These are phyloP conservation scores for Pasiphila rectangulata DNA, from an alignment of 2,888 invertebrate genomes.

Conservation along the genomic window DNA sequence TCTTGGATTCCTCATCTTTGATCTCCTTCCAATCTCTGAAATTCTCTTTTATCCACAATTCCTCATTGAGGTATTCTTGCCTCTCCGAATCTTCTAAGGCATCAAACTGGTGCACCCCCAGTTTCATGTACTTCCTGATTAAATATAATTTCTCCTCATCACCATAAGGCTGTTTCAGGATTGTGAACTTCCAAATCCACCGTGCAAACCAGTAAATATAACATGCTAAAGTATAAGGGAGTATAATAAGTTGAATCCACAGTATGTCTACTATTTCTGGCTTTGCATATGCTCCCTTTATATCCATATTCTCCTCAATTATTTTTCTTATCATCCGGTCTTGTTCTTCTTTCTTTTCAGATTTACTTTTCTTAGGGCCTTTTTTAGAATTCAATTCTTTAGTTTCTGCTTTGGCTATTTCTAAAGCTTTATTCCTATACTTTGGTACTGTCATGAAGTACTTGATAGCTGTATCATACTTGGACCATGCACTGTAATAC, in stretches of 20 bases:
- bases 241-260: slow-evolving; percentile 90
- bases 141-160: slow-evolving; percentile 91
- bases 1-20: slow-evolving; percentile 92
- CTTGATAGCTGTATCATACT: slow-evolving; percentile 91
- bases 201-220: slow-evolving; percentile 87
- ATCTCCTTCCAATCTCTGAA: slow-evolving; percentile 89
- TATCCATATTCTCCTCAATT: slow-evolving; percentile 96
- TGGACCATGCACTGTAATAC: slow-evolving; percentile 89
- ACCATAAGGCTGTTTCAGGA: slow-evolving; percentile 88
- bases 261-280: slow-evolving; percentile 89
- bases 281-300: slow-evolving; percentile 94
- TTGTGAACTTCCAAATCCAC: slow-evolving; percentile 91
- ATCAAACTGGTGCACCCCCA: slow-evolving; percentile 86
- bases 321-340: slow-evolving; percentile 90
- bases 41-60: slow-evolving; percentile 91
- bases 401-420: slow-evolving; percentile 82
- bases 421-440: slow-evolving; percentile 89
- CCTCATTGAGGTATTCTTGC: slow-evolving; percentile 85
- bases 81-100: slow-evolving; percentile 87
- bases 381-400: slow-evolving; percentile 81
- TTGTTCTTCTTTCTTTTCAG: slow-evolving; percentile 87
- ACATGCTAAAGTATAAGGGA: slow-evolving; percentile 86
- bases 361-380: slow-evolving; percentile 76
- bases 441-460: slow-evolving; percentile 93
- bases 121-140: slow-evolving; percentile 88